Evolutionary conservation across 2,797 vertebrate genomes (phyloP).

Genomic region (Alauda arvensis): DNA sequence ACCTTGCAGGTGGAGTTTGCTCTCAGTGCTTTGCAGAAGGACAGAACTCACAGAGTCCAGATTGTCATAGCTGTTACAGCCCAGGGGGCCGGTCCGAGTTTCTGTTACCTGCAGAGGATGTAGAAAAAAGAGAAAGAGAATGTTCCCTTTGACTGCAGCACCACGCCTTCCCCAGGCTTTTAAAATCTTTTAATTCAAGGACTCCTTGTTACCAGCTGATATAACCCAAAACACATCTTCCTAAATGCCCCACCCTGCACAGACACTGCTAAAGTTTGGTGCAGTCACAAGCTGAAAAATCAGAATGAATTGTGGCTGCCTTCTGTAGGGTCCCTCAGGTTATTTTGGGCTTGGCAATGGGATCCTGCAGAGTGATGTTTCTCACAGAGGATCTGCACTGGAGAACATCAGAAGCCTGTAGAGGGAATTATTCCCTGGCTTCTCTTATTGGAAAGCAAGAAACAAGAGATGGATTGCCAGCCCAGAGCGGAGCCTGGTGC

Average conservation of each 20-base stretch:
- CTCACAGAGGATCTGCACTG: background rate
- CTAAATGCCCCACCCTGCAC: background rate
- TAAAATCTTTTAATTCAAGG: background rate
- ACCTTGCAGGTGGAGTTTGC: conserved; percentile 98
- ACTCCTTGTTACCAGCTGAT: background rate
- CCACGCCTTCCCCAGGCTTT: background rate
- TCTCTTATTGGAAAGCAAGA: background rate
- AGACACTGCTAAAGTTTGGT: background rate
- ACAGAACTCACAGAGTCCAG: conserved; percentile 99
- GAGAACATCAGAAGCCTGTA: background rate
- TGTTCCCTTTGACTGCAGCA: background rate
- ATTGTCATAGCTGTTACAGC: conserved; percentile 99
- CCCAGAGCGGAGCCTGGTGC: background rate
- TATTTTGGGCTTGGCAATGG: background rate
- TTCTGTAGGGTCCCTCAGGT: background rate
- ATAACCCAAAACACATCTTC: background rate
- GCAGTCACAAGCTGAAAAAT: background rate
- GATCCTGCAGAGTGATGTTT: background rate
- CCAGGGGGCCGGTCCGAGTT: conserved; percentile 94
- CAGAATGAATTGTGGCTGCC: background rate
- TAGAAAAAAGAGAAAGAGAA: conserved; percentile 54
- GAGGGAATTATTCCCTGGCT: background rate
- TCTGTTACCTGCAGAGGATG: conserved; percentile 86
- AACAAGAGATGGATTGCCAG: background rate
- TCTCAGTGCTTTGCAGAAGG: conserved; percentile 97